Base-by-base conservation (phyloP, 2,113 vertebrate genomes). In the Gambusia holbrooki region DNA sequence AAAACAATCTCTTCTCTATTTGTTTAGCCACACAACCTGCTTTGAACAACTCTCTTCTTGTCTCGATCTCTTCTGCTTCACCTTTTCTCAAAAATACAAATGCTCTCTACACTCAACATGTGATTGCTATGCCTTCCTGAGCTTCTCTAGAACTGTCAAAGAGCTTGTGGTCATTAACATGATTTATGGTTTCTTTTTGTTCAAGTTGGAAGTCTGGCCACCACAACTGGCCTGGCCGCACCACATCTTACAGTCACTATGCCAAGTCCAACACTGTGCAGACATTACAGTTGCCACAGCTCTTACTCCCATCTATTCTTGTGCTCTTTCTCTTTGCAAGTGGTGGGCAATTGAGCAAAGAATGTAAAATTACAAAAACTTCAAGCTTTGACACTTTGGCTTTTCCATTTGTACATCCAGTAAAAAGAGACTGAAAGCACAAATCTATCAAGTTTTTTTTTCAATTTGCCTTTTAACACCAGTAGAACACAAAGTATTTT, bases 101-200 rank as follows among this genome's bases (percentile, higher is more conserved):
- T 79, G 72, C 73, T 80, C 42, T 63, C 32, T 69, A 81, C 62
- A 33, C 48, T 86, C 75, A 82, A 87, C 82, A 84, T 84, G 76
- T 88, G 79, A 72, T 78, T 5, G 33, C 62, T 84, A 74, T 79
- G 69, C 67, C 71, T 87, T 91, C 88, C 76, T 85, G 63, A 82
- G 71, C 71, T 71, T 77, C 72, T 76, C 84, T 69, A 79, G 60
- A 77, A 77, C 72, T 69, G 32, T 66, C 45, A 30, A 71, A 71
- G 25, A 78, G 79, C 77, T 88, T 79, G 84, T 68, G 66, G 62
- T 83, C 30, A 70, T 88, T 92, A 84, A 90, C 67, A 78, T 88
- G 88, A 91, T 92, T 93, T 89, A 89, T 54, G 2, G 67, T 72
- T 63, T 63, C 4, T 19, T 63, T 63, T 63, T 32, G 30, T 22